phyloP scores from a whole-genome alignment of 2,113 vertebrate genomes.

The Mus pahari region DNA sequence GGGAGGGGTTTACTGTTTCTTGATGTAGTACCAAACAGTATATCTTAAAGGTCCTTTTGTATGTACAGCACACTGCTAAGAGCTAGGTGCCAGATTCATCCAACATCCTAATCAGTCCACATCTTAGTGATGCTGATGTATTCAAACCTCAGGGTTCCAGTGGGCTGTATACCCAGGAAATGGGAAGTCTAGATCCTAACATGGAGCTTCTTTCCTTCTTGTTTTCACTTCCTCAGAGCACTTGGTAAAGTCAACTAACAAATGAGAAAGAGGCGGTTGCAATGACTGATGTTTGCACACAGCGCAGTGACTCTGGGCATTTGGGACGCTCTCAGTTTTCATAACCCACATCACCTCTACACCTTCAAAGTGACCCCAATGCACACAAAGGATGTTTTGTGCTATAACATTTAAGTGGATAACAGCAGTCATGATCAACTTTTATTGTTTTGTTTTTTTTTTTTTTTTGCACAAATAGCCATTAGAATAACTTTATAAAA shows the following conservation, averaged over 20 bases:
- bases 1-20: background rate
- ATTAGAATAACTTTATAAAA: slow-evolving; percentile 49
- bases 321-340: background rate
- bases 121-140: background rate
- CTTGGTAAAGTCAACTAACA: slow-evolving; percentile 5
- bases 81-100: background rate
- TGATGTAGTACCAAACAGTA: background rate
- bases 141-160: background rate
- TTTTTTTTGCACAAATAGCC: slow-evolving; percentile 72
- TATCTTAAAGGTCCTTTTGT: background rate
- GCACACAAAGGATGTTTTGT: slow-evolving; percentile 18
- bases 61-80: background rate
- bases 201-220: background rate
- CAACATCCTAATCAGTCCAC: background rate
- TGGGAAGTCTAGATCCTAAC: background rate
- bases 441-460: slow-evolving; percentile 72
- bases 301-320: background rate
- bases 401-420: slow-evolving; percentile 52
- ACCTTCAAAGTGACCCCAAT: slow-evolving; percentile 1
- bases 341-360: slow-evolving; percentile 12
- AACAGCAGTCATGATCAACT: slow-evolving; percentile 56
- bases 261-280: background rate
- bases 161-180: background rate
- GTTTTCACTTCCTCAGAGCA: background rate
- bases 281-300: background rate